phyloP scores from a whole-genome alignment of 2,113 vertebrate genomes.

The Apteryx owenii region DNA sequence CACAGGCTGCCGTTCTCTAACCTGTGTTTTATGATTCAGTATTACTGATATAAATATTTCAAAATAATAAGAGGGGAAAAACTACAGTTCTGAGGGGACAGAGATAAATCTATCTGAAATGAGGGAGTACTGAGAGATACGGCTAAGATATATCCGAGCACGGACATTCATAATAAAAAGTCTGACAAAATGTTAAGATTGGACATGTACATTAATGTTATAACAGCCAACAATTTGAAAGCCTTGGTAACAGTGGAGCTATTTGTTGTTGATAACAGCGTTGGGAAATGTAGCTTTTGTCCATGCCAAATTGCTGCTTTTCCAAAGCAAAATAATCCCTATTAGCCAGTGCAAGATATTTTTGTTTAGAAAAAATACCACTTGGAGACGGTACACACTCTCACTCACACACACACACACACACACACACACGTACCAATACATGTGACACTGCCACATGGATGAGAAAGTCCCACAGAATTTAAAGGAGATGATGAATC shows the following conservation, averaged over 20 bases:
- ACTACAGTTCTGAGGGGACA: not conserved
- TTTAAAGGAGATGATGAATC: not conserved
- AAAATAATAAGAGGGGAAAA: not conserved
- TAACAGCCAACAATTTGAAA: not conserved
- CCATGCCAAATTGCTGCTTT: constrained; percentile 11
- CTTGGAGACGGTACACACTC: not conserved
- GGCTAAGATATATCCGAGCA: not conserved
- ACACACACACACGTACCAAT: not conserved
- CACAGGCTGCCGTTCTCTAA: not conserved
- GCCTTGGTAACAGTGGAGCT: not conserved
- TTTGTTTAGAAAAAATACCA: not conserved
- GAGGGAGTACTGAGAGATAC: constrained; percentile 1
- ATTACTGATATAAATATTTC: not conserved
- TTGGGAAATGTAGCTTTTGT: not conserved
- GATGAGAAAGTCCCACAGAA: not conserved
- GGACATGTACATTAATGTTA: not conserved
- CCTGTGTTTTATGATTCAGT: not conserved
- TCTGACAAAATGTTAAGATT: not conserved
- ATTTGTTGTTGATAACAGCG: constrained; percentile 3
- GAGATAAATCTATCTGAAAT: constrained; percentile 26
- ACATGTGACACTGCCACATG: not conserved
- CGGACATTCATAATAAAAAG: not conserved
- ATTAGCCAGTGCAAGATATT: not conserved
- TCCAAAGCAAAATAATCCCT: not conserved
- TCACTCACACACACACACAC: too few relatives aligned